Percentiles rank a stretch among this genome's conserved stretches.
phyloP scores from a whole-genome alignment of 2,113 vertebrate species.

The Microtus richardsoni region DNA sequence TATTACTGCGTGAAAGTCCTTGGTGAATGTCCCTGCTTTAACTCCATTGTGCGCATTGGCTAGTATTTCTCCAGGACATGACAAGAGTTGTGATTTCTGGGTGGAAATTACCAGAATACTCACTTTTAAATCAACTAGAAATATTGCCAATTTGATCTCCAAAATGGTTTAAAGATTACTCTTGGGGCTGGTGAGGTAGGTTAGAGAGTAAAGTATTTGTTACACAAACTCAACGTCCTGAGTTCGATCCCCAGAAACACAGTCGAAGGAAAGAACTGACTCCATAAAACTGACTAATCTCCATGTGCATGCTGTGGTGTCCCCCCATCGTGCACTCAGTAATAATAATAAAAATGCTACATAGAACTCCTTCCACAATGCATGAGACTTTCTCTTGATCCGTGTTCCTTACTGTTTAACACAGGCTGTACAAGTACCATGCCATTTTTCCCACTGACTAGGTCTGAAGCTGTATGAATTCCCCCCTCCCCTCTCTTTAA shows the following conservation, averaged over 20 bases:
- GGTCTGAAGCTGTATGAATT: not conserved
- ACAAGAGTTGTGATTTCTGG: not conserved
- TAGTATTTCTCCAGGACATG: slow-evolving; percentile 48
- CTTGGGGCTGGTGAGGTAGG: too few relatives aligned
- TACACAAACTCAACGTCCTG: not conserved
- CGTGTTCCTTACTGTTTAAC: not conserved
- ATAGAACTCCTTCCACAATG: not conserved
- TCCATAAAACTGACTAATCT: not conserved
- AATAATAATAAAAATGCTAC: not conserved
- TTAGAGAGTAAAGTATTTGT: not conserved
- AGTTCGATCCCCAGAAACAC: not conserved
- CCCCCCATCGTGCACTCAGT: not conserved
- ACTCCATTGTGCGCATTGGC: not conserved
- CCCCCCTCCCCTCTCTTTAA: not conserved
- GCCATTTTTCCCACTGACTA: not conserved
- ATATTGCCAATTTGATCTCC: slow-evolving; percentile 18
- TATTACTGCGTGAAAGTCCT: slow-evolving; percentile 51
- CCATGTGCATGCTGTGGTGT: not conserved
- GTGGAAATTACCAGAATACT: not conserved
- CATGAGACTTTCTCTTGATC: not conserved
- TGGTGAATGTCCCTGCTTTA: slow-evolving; percentile 16
- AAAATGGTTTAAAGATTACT: not conserved
- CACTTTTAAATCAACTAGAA: slow-evolving; percentile 30
- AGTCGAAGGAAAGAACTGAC: not conserved
- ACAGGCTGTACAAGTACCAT: not conserved